Base-by-base conservation (phyloP, 2,113 vertebrate genomes). In the Grammomys dolichurus region DNA sequence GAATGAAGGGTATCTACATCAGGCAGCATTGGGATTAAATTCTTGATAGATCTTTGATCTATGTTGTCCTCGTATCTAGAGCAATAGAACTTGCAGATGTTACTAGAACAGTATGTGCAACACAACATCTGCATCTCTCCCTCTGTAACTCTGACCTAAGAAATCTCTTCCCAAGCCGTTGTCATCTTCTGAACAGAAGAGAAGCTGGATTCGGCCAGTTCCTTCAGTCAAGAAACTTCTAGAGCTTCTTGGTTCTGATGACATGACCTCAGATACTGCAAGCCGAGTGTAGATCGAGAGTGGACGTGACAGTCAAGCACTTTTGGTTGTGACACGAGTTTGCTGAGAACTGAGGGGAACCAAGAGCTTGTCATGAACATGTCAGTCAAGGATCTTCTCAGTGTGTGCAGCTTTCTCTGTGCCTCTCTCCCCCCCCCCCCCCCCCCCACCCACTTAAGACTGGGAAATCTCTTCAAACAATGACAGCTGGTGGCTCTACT, bases 81-180 rank as follows among this genome's bases (percentile, higher is more conserved):
- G 69, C 13, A 8, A 36, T 43, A 26, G 14, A 17, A 28, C 36
- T 20, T n/a, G 2, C 1, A 40, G 60, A 24, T 0, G 0, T 2
- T 7, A 13, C 72, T 12, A 33, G 28, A 28, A 28, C 22, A 43
- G 40, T 31, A 17, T 31, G 26, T 22, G 31, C 8, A 33, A 11
- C 54, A 19, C 11, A 31, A 2, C 9, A 75, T 58, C 70, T 33
- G 17, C 28, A 22, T 19, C 31, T 17, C 28, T 67, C 73, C 20
- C 4, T 9, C 7, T 7, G 58, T 10, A 60, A 10, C 28, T 13
- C 56, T 84, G 16, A 28, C n/a, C 58, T 31, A 43, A 84, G 56
- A n/a, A 51, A 43, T 63, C 40, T 81, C 78, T 36, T 20, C 58
- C 11, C n/a, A 46, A 56, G 6, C 5, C 20, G 13, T 19, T 48